Percentiles rank a stretch among this genome's conserved stretches.
Conservation (phyloP, 2,797 vertebrate genomes). For the Tokudaia muenninki region DNA sequence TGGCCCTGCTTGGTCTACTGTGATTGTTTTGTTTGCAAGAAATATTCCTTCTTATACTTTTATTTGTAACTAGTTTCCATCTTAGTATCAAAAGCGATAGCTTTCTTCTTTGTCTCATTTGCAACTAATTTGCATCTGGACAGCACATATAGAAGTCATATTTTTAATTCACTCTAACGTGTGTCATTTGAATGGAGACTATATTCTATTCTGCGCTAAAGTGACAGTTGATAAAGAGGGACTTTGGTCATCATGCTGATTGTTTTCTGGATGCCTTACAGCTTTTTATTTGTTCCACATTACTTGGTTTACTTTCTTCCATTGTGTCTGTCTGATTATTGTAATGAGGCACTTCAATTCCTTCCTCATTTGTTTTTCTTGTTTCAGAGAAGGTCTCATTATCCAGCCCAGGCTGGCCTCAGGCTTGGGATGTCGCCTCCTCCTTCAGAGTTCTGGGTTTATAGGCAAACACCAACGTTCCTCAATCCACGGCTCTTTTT, state of each 20-base stretch:
- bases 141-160: not conserved
- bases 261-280: conserved; percentile 3
- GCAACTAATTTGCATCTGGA: conserved; percentile 14
- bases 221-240: not conserved
- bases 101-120: not conserved
- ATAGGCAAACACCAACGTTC: not conserved
- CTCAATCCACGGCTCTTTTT: fast-evolving
- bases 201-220: not conserved
- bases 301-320: not conserved
- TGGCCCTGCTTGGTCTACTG: not conserved
- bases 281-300: not conserved
- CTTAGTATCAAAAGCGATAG: not conserved
- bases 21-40: not conserved
- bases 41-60: not conserved
- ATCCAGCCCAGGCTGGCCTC: not conserved
- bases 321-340: not conserved
- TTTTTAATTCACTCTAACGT: not conserved
- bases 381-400: not conserved
- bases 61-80: not conserved
- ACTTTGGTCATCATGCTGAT: not conserved
- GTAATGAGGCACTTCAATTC: not conserved
- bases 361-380: not conserved
- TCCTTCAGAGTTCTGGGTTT: not conserved
- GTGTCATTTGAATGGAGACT: not conserved
- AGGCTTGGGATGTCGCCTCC: not conserved